Evolutionary conservation across 1,140 invertebrate genomes (phyloP).

Genomic region (Lepidurus couesii): DNA sequence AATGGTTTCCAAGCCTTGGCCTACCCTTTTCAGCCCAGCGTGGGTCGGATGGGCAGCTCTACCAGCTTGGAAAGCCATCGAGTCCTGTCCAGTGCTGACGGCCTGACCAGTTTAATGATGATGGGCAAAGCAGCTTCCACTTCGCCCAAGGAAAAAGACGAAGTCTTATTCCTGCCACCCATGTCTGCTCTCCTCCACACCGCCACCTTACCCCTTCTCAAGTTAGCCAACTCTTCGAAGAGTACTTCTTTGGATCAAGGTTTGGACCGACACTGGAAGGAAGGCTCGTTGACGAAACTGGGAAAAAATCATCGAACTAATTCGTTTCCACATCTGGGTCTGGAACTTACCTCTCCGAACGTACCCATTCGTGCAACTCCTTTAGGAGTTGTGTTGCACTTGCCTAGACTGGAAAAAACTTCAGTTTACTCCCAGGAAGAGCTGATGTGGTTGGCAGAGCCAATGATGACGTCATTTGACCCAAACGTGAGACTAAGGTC

Average conservation of each 20-base stretch:
- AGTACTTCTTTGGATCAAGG: not conserved
- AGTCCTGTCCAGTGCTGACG: constrained; percentile 4
- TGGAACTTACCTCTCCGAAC: not conserved
- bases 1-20: not conserved
- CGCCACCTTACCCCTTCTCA: not conserved
- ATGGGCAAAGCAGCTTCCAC: not conserved
- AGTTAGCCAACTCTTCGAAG: not conserved
- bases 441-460: constrained; percentile 6
- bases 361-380: not conserved
- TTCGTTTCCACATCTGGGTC: not conserved
- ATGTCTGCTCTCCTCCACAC: not conserved
- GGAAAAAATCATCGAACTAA: not conserved
- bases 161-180: not conserved
- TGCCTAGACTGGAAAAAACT: not conserved
- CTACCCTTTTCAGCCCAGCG: constrained; percentile 4
- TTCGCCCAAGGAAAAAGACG: not conserved
- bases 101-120: not conserved
- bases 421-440: not conserved
- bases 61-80: not conserved
- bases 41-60: not conserved
- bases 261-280: not conserved
- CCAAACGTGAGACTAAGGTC: not conserved
- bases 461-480: not conserved
- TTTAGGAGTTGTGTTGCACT: not conserved
- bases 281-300: not conserved